Base-by-base conservation (phyloP, 2,797 vertebrate genomes). In the Sebastes melanostomus region DNA sequence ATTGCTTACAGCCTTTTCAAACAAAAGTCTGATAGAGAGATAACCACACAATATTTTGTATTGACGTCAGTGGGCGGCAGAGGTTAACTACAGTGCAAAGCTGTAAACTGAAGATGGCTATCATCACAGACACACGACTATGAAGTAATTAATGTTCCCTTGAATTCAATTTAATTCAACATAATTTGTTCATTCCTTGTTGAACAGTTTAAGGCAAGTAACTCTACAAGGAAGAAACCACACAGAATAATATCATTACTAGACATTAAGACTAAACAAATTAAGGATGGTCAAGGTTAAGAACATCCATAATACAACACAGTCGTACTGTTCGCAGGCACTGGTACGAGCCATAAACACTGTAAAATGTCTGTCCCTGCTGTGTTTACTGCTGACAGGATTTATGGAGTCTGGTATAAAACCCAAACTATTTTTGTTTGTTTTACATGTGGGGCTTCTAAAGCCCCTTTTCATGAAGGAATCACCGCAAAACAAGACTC, bases 321-420 rank as follows among this genome's bases (percentile, higher is more conserved):
- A 27, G 3, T 52, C 1, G 9, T 27, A 24, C 13, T 69, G 10
- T 25, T 38, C 61, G 12, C 25, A 69, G 32, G 38, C 4, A 8
- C 55, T 32, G 24, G 12, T 34, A 32, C 2, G 12, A 30, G 32
- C 62, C n/a, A 20, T 54, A n/a, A 78, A 50, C 16, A 13, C 6
- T 14, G 27, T 14, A 46, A 59, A 76, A 78, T 13, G 46, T 20
- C 36, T 5, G 6, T 25, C 12, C 11, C 16, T 22, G 27, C 10
- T 13, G 46, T 52, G 72, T 83, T 83, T 59, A 42, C 20, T 36
- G 32, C 16, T 10, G 11, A 12, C 42, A 69, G 24, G 22, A 77
- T 80, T 81, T 69, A 77, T 65, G 10, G 6, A 1, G 3, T 66
- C n/a, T 70, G 56, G 10, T 79, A 29, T 27, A 34, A 62, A 83